A percentile compares a stretch with the other conserved stretches of the same genome.
Evolutionary conservation across 2,888 invertebrate genomes (phyloP).

Genomic region (Adineta ricciae): DNA sequence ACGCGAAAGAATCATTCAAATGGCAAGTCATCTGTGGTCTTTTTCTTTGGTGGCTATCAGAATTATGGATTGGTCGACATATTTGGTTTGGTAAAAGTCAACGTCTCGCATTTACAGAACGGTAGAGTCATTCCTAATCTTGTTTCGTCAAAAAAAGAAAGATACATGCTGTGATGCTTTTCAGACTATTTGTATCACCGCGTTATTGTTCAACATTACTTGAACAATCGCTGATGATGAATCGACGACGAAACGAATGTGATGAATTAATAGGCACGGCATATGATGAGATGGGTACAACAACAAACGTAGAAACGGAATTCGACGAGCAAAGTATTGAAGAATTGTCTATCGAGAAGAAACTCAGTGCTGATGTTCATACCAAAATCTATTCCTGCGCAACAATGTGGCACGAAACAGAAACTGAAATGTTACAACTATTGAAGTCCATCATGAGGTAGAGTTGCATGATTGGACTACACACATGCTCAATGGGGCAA

Average conservation of each 20-base stretch:
- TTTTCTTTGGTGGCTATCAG: conserved; percentile 42
- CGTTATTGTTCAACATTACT: conserved; percentile 83
- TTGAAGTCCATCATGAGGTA: conserved; percentile 47
- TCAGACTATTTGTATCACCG: conserved; percentile 69
- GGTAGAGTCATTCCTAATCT: conserved; percentile 35
- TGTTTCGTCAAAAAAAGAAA: no score
- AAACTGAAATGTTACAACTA: conserved; percentile 45
- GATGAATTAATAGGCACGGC: conserved; percentile 36
- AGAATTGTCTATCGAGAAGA: conserved; percentile 36
- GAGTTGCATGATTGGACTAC: no score
- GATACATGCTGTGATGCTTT: no score
- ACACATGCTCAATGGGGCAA: no score
- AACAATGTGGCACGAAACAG: conserved; percentile 49
- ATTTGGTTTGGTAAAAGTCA: conserved; percentile 44
- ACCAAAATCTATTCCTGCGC: conserved; percentile 44
- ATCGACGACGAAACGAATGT: conserved; percentile 76
- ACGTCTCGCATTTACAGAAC: conserved; percentile 43
- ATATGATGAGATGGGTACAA: conserved; percentile 36
- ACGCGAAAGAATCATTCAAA: conserved; percentile 33
- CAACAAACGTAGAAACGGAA: conserved; percentile 24
- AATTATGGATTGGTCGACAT: conserved; percentile 42
- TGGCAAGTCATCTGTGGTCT: conserved; percentile 37
- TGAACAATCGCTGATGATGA: conserved; percentile 86
- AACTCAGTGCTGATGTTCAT: conserved; percentile 37
- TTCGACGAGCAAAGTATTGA: not conserved